Conservation (phyloP, 2,888 invertebrate genomes). For the Mythimna pallens region DNA sequence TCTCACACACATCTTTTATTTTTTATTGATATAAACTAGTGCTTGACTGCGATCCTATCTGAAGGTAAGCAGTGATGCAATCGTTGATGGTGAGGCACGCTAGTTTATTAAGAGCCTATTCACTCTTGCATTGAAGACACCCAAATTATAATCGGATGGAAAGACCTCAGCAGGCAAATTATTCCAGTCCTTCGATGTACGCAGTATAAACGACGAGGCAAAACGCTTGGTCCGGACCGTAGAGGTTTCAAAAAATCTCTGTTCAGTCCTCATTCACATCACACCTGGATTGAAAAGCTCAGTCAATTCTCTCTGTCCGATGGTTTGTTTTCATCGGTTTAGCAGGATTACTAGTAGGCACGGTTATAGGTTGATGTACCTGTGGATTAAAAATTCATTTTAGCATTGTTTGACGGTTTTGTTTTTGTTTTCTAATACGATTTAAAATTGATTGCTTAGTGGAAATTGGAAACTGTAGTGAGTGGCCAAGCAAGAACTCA, state of each 20-base stretch:
- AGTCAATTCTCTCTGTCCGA: neutral
- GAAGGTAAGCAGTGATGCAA: no score
- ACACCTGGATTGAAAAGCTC: neutral
- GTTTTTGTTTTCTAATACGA: neutral
- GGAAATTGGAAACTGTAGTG: neutral
- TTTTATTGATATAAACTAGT: no score
- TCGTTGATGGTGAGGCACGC: no score
- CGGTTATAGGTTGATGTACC: constrained; percentile 12
- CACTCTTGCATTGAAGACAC: no score
- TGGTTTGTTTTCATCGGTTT: constrained; percentile 30
- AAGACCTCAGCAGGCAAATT: no score
- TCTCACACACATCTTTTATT: neutral
- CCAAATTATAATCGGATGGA: no score
- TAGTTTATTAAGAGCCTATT: no score
- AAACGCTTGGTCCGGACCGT: no score
- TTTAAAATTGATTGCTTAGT: neutral
- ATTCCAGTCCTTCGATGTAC: no score
- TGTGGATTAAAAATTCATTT: constrained; percentile 25
- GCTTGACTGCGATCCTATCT: no score
- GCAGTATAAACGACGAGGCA: no score
- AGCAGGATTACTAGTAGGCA: constrained; percentile 34
- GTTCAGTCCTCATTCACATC: neutral
- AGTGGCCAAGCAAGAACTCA: neutral
- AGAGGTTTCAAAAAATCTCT: no score
- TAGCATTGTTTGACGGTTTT: neutral